Percentiles rank a stretch among this genome's conserved stretches.
These are phyloP conservation scores for Astropecten irregularis DNA, from an alignment of 53 echinoderm and acorn worm species.

Conservation along the genomic window DNA sequence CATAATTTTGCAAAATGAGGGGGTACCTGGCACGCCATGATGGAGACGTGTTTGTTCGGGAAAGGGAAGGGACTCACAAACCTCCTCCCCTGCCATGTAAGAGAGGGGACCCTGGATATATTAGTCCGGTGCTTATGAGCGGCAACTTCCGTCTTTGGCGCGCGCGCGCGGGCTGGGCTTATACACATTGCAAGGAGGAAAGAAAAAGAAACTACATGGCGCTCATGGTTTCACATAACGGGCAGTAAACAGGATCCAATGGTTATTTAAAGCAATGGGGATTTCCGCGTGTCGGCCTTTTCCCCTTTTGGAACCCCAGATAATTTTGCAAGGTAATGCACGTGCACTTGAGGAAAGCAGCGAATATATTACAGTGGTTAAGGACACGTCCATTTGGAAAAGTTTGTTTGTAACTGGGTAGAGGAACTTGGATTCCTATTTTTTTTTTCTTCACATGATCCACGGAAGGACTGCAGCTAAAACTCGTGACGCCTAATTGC, in stretches of 20 bases:
- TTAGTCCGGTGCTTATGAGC: conserved; percentile 43
- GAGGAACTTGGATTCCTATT: too few species aligned
- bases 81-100: too few species aligned
- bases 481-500: too few species aligned
- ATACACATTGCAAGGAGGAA: too few species aligned
- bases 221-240: too few species aligned
- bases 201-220: too few species aligned
- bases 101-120: conserved; percentile 28
- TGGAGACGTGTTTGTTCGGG: conserved; percentile 9
- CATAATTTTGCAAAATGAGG: background rate
- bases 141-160: conserved; percentile 23
- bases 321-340: background rate
- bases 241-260: conserved; percentile 40
- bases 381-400: too few species aligned
- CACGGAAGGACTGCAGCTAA: too few species aligned
- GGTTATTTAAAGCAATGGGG: conserved; percentile 38
- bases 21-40: conserved; percentile 44
- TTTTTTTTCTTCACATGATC: too few species aligned
- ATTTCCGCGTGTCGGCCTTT: conserved; percentile 33
- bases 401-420: too few species aligned
- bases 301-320: background rate
- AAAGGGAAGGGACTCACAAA: background rate
- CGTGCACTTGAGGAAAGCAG: too few species aligned
- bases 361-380: too few species aligned
- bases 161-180: background rate